Evolutionary conservation across 2,888 invertebrate species (phyloP).

Genomic region (Mythimna ferrago): DNA sequence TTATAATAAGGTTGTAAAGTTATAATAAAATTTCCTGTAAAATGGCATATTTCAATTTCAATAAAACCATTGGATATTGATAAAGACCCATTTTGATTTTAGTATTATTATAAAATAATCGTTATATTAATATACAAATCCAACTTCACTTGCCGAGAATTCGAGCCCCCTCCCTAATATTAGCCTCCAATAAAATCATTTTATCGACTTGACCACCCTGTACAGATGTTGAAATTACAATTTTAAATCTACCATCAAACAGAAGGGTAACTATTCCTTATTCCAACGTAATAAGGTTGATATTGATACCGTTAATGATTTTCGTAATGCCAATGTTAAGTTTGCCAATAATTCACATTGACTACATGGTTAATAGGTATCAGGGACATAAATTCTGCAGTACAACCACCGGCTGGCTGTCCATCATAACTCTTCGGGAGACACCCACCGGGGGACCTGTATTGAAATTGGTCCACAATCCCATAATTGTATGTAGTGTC

Average conservation of each 20-base stretch:
- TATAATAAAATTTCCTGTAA: neutral
- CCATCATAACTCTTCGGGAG: constrained; percentile 68
- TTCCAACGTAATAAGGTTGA: constrained; percentile 3
- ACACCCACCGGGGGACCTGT: constrained; percentile 61
- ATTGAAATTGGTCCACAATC: constrained; percentile 54
- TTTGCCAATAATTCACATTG: constrained; percentile 53
- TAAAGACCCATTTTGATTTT: neutral
- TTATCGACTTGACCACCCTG: constrained; percentile 72
- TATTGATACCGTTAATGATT: neutral
- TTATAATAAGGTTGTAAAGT: neutral
- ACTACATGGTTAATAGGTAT: constrained; percentile 70
- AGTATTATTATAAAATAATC: constrained; percentile 15
- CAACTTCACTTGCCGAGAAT: constrained; percentile 23
- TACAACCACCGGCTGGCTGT: constrained; percentile 66
- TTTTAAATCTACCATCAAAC: neutral
- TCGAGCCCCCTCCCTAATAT: constrained; percentile 47
- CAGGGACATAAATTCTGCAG: constrained; percentile 72
- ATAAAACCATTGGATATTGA: neutral
- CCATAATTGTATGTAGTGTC: constrained; percentile 53
- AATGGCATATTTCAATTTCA: neutral
- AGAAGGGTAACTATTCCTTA: neutral
- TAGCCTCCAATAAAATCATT: constrained; percentile 70
- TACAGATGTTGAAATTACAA: constrained; percentile 62
- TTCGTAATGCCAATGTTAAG: constrained; percentile 20
- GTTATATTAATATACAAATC: neutral